These are phyloP conservation scores for Chelon auratus DNA, from an alignment of 2,797 vertebrate species.

Conservation along the genomic window DNA sequence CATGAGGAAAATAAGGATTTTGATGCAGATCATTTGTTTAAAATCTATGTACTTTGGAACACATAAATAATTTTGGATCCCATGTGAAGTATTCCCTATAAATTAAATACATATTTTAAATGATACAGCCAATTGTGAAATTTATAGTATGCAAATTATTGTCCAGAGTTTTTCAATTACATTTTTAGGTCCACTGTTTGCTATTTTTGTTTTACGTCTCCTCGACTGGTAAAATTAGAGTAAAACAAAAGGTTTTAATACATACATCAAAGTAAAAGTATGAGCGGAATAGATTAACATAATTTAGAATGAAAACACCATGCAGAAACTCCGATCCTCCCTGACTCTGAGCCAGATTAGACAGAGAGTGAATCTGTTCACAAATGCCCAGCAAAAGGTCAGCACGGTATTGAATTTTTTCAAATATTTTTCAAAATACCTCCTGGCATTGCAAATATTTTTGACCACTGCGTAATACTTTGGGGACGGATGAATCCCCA, in stretches of 20 bases:
- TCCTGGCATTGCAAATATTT: slow-evolving; percentile 99
- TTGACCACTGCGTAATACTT: slow-evolving; percentile 97
- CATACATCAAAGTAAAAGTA: slow-evolving; percentile 56
- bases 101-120: not conserved
- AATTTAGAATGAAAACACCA: slow-evolving; percentile 65
- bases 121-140: not conserved
- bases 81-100: not conserved
- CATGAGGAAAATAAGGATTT: not conserved
- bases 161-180: not conserved
- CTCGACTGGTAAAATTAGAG: slow-evolving; percentile 31
- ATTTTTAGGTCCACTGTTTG: slow-evolving; percentile 17
- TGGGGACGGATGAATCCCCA: slow-evolving; percentile 97
- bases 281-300: slow-evolving; percentile 73
- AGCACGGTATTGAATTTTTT: slow-evolving; percentile 94
- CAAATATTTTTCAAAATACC: slow-evolving; percentile 98
- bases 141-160: slow-evolving; percentile 2
- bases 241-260: slow-evolving; percentile 59
- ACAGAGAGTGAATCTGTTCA: slow-evolving; percentile 79
- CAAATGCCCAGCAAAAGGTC: slow-evolving; percentile 93
- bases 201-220: slow-evolving; percentile 6
- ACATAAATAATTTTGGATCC: not conserved
- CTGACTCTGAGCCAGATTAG: slow-evolving; percentile 80
- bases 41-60: not conserved
- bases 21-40: not conserved
- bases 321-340: slow-evolving; percentile 67